Percentiles rank a stretch among this genome's conserved stretches.
Evolutionary conservation across 1,140 invertebrate species (phyloP).

Genomic region (Medauroidea extradentata): DNA sequence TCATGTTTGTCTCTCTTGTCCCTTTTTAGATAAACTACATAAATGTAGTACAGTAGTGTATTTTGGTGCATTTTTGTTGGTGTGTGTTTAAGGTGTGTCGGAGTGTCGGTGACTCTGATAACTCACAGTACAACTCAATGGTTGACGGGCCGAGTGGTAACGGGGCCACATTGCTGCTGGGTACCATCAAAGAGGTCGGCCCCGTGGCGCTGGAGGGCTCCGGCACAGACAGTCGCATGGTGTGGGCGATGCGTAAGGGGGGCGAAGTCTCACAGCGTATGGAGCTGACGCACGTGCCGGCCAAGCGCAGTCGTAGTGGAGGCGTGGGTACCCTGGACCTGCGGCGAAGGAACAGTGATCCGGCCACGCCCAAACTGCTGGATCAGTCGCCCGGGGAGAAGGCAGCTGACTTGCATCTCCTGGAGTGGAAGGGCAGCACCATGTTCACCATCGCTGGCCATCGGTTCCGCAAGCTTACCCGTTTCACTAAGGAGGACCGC

Average conservation of each 20-base stretch:
- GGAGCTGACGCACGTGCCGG: too few species aligned
- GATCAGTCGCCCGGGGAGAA: background rate
- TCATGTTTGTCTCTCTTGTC: too few species aligned
- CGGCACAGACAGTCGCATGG: too few species aligned
- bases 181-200: conserved; percentile 36
- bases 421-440: conserved; percentile 52
- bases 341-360: conserved; percentile 66
- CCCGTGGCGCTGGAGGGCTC: too few species aligned
- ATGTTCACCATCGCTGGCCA: conserved; percentile 65
- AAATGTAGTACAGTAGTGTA: too few species aligned
- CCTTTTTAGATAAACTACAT: too few species aligned
- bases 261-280: too few species aligned
- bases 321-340: conserved; percentile 43
- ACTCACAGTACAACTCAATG: too few species aligned
- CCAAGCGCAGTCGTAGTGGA: conserved; percentile 19
- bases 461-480: conserved; percentile 63
- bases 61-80: too few species aligned
- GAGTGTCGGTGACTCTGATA: conserved; percentile 35
- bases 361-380: conserved; percentile 46
- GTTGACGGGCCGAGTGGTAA: too few species aligned
- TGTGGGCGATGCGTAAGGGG: too few species aligned
- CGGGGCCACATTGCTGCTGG: conserved; percentile 21
- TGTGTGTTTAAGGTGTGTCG: conserved; percentile 35
- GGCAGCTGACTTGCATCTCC: conserved; percentile 1
- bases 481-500: conserved; percentile 70